Conservation (phyloP, 1,140 invertebrate genomes). For the Drosophila subpulchrella region DNA sequence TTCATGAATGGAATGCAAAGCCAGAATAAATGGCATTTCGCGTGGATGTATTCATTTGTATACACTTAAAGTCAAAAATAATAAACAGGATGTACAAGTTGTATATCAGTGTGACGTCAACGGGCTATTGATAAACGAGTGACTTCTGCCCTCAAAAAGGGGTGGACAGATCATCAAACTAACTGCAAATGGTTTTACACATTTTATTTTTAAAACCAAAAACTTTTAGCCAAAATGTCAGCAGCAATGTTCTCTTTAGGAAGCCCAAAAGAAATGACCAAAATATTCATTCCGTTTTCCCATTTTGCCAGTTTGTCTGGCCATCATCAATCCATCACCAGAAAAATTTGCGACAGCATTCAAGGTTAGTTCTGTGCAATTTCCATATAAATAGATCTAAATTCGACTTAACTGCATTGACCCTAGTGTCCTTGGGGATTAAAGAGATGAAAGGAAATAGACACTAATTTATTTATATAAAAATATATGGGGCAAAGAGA, state of each 20-base stretch:
- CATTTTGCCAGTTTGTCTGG: conserved; percentile 37
- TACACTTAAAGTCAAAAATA: conserved; percentile 48
- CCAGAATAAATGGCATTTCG: conserved; percentile 17
- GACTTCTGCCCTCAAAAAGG: conserved; percentile 22
- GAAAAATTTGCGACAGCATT: conserved; percentile 12
- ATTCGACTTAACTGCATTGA: conserved; percentile 14
- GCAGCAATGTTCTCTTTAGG: conserved; percentile 21
- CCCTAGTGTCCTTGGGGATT: conserved; percentile 37
- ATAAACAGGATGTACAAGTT: conserved; percentile 72
- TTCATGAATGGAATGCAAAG: conserved; percentile 73
- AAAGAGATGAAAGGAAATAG: conserved; percentile 19
- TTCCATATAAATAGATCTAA: conserved; percentile 34
- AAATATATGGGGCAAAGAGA: conserved; percentile 5
- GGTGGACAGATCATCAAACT: background rate
- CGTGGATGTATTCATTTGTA: conserved; percentile 19
- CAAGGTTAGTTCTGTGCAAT: conserved; percentile 37
- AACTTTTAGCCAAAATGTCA: conserved; percentile 30
- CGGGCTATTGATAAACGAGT: conserved; percentile 41
- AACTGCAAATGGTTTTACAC: conserved; percentile 22
- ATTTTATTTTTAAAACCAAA: conserved; percentile 9
- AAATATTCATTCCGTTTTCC: conserved; percentile 5
- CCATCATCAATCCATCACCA: conserved; percentile 40
- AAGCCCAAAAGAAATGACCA: background rate
- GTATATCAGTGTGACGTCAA: conserved; percentile 51
- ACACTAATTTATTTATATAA: conserved; percentile 5